Evolutionary conservation across 1,140 invertebrate species (phyloP).

Genomic region (Phymastichus coffea): DNA sequence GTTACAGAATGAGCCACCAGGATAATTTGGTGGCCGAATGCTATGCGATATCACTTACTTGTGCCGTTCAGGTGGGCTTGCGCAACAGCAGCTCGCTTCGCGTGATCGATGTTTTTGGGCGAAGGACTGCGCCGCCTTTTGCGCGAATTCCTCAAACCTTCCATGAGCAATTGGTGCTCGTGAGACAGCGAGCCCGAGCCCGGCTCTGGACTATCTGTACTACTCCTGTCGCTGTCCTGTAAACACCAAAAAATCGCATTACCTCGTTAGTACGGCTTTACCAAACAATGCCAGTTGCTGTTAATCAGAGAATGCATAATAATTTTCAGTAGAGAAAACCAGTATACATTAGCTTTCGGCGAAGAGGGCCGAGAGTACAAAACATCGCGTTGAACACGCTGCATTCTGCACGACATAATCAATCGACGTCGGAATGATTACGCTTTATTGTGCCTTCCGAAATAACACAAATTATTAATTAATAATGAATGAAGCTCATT

Average conservation of each 20-base stretch:
- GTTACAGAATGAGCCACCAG: too few species aligned
- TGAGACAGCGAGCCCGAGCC: constrained; percentile 53
- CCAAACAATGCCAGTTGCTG: too few species aligned
- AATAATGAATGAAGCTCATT: constrained; percentile 21
- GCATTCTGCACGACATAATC: too few species aligned
- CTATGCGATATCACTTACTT: constrained; percentile 68
- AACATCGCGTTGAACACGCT: too few species aligned
- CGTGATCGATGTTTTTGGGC: constrained; percentile 54
- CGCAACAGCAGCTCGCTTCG: constrained; percentile 53
- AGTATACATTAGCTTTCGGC: too few species aligned
- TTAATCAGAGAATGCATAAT: too few species aligned
- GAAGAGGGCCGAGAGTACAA: too few species aligned
- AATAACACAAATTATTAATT: constrained; percentile 19
- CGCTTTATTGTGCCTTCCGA: constrained; percentile 2
- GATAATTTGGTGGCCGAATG: too few species aligned
- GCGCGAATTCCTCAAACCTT: constrained; percentile 48
- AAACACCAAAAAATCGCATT: constrained; percentile 39
- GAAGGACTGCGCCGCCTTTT: constrained; percentile 48
- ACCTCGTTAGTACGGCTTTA: too few species aligned
- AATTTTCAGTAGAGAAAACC: too few species aligned
- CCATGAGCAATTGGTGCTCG: constrained; percentile 54
- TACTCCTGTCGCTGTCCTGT: constrained; percentile 71
- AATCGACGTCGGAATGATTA: neutral
- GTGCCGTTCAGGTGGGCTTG: constrained; percentile 70
- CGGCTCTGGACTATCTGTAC: constrained; percentile 66